Evolutionary conservation across 2,888 invertebrate species (phyloP).

Genomic region (Clivina fossor): DNA sequence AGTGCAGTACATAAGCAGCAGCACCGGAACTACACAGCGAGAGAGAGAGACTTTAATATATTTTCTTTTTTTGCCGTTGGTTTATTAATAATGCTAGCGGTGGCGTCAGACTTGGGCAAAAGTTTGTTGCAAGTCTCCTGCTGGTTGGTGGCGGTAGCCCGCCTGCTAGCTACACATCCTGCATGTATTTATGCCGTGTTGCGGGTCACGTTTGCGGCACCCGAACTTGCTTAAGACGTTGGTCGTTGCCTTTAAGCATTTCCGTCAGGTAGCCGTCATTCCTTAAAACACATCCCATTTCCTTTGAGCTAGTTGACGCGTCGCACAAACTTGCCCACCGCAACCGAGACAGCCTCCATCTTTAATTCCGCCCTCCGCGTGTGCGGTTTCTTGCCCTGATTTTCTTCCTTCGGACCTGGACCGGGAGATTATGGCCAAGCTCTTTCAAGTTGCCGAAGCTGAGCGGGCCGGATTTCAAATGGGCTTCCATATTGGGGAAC

Average conservation of each 20-base stretch:
- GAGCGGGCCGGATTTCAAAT: too few species aligned
- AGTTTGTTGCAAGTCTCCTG: conserved; percentile 26
- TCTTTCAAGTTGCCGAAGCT: too few species aligned
- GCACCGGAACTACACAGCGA: too few species aligned
- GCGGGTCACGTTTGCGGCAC: conserved; percentile 42
- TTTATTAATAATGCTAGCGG: conserved; percentile 23
- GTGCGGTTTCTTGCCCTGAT: conserved; percentile 4
- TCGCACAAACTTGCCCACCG: conserved; percentile 13
- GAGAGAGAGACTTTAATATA: not conserved
- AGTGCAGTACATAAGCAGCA: too few species aligned
- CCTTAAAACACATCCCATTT: conserved; percentile 34
- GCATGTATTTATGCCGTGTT: conserved; percentile 47
- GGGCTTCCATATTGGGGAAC: too few species aligned
- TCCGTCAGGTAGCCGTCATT: conserved; percentile 34
- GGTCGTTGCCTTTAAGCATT: conserved; percentile 21
- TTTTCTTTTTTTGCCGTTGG: not conserved
- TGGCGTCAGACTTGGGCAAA: conserved; percentile 10
- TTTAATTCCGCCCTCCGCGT: conserved; percentile 24
- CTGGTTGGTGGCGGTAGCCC: conserved; percentile 13
- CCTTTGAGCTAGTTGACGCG: conserved; percentile 32
- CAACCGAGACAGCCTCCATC: conserved; percentile 13
- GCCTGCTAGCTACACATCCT: conserved; percentile 41
- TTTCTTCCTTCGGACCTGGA: conserved; percentile 19
- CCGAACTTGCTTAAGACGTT: conserved; percentile 21
- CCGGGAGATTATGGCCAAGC: conserved; percentile 24